Percentiles rank a stretch among this genome's conserved stretches.
Conservation (phyloP, 2,888 invertebrate species). For the Branchipolynoe longqiensis region DNA sequence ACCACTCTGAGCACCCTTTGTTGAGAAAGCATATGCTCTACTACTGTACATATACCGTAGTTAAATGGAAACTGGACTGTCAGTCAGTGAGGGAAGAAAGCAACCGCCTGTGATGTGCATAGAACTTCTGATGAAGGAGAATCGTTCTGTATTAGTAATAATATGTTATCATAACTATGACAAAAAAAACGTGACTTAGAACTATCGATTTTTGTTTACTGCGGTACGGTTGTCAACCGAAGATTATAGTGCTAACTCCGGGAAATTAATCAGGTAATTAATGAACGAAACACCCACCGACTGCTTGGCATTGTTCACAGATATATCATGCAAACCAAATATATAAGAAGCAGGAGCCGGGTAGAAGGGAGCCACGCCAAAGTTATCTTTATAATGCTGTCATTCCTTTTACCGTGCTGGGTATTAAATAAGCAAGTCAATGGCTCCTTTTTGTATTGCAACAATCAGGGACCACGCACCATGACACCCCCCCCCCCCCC, state of each 20-base stretch:
- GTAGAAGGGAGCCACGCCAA: not conserved
- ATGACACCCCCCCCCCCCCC: not conserved
- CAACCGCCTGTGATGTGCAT: conserved; percentile 26
- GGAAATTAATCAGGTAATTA: too few species aligned
- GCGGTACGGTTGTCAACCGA: too few species aligned
- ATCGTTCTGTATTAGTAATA: too few species aligned
- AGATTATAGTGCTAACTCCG: too few species aligned
- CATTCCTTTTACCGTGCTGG: not conserved
- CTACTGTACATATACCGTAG: conserved; percentile 12
- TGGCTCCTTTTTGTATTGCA: too few species aligned
- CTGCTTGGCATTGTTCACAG: not conserved
- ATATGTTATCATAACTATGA: too few species aligned
- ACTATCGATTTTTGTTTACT: too few species aligned
- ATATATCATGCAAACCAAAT: conserved; percentile 46
- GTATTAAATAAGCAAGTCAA: not conserved
- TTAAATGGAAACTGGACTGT: conserved; percentile 4
- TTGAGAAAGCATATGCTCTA: conserved; percentile 6
- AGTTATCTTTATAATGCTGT: not conserved
- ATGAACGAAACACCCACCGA: not conserved
- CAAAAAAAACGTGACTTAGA: too few species aligned
- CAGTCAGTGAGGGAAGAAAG: conserved; percentile 4
- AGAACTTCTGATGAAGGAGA: not conserved
- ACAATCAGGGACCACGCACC: too few species aligned
- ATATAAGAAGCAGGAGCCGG: too few species aligned
- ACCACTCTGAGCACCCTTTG: too few species aligned